phyloP scores from a whole-genome alignment of 2,888 invertebrate genomes.

The Meiosimyza platycephala region DNA sequence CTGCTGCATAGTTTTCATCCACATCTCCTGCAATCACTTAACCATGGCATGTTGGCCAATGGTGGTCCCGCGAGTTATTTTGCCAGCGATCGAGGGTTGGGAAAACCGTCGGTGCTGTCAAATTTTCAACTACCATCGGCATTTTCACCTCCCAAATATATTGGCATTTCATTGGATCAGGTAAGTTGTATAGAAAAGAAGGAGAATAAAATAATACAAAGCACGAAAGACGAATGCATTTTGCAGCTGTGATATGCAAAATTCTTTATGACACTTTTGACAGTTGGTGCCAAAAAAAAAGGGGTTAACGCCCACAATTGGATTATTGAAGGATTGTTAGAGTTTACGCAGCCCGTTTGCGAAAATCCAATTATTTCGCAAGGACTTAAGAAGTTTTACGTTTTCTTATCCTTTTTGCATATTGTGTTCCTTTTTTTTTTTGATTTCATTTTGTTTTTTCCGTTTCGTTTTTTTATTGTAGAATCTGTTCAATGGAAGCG shows the following conservation, averaged over 20 bases:
- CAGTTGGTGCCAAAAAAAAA: background rate
- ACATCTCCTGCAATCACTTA: conserved; percentile 77
- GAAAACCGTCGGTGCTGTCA: conserved; percentile 71
- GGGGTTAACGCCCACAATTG: background rate
- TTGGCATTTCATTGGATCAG: conserved; percentile 68
- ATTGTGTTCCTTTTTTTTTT: conserved; percentile 31
- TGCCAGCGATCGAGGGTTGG: conserved; percentile 68
- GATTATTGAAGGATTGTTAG: background rate
- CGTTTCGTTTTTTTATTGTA: conserved; percentile 38
- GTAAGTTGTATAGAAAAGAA: conserved; percentile 51
- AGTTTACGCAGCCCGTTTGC: conserved; percentile 13
- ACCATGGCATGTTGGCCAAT: conserved; percentile 69
- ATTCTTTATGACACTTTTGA: conserved; percentile 27
- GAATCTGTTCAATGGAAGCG: conserved; percentile 67
- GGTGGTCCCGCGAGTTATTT: conserved; percentile 64
- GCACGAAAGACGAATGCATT: conserved; percentile 1
- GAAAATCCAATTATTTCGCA: conserved; percentile 46
- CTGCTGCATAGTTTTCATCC: conserved; percentile 79
- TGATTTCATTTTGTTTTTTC: conserved; percentile 1
- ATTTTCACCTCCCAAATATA: conserved; percentile 78
- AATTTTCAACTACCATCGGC: conserved; percentile 79
- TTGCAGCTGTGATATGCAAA: conserved; percentile 19
- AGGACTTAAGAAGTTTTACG: conserved; percentile 11
- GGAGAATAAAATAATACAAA: background rate
- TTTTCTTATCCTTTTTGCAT: conserved; percentile 39